Evolutionary conservation across 2,113 vertebrate genomes (phyloP).

Genomic region (Thamnaconus septentrionalis): DNA sequence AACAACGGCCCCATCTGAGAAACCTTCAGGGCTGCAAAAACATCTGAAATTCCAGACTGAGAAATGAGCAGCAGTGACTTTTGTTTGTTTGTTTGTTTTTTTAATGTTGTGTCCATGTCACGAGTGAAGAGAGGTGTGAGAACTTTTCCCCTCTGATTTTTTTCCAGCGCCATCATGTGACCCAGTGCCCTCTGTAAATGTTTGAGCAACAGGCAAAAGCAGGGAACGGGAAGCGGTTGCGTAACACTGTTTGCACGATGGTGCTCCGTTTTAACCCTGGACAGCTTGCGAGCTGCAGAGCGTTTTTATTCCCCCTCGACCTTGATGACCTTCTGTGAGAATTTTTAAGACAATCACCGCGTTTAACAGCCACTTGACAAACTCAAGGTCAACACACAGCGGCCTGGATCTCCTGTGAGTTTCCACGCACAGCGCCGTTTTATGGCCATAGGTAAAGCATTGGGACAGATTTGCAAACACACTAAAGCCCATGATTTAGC

Average conservation of each 20-base stretch:
- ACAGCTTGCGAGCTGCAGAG: neutral
- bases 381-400: neutral
- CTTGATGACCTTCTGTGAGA: conserved; percentile 13
- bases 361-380: neutral
- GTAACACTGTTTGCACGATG: conserved; percentile 12
- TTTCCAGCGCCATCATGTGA: neutral
- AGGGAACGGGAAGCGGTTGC: conserved; percentile 8
- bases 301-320: neutral
- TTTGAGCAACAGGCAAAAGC: conserved; percentile 1
- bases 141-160: neutral
- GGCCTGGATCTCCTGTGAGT: neutral
- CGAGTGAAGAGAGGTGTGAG: neutral
- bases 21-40: too few species aligned
- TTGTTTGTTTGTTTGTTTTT: neutral
- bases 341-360: neutral
- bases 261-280: neutral
- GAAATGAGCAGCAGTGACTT: too few species aligned
- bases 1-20: conserved; percentile 37
- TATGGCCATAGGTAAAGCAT: neutral
- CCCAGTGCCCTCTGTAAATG: conserved; percentile 14
- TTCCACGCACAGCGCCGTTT: neutral
- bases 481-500: neutral
- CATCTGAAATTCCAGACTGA: too few species aligned
- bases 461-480: conserved; percentile 2
- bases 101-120: neutral